These are phyloP conservation scores for Varroa destructor DNA, from an alignment of 1,140 invertebrate species.

Conservation along the genomic window DNA sequence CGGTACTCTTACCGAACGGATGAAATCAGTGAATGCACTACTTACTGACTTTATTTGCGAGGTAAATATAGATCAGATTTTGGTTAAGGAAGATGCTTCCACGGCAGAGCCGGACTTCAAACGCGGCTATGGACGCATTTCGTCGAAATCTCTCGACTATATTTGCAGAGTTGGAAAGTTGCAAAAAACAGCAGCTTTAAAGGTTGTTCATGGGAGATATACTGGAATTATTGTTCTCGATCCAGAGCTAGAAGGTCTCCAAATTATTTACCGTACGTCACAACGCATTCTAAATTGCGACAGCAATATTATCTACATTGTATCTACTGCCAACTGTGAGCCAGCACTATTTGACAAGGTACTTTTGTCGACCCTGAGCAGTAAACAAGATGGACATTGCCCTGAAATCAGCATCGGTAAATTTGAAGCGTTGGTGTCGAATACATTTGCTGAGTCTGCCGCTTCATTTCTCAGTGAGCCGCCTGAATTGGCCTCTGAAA, in stretches of 20 bases:
- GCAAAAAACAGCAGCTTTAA: neutral
- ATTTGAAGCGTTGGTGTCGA: neutral
- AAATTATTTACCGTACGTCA: slow-evolving; percentile 5
- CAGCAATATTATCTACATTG: neutral
- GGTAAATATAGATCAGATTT: neutral
- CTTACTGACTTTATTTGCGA: neutral
- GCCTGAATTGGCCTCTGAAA: neutral
- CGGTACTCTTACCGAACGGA: neutral
- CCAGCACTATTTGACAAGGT: neutral
- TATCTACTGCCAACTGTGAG: neutral
- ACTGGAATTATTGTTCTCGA: neutral
- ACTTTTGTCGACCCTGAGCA: slow-evolving; percentile 1
- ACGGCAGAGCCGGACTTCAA: neutral
- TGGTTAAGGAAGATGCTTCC: neutral
- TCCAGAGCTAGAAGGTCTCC: neutral
- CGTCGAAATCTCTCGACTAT: neutral
- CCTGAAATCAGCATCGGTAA: neutral
- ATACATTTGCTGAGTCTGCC: neutral
- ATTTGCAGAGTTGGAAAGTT: neutral
- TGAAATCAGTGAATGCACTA: neutral
- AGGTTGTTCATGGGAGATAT: neutral
- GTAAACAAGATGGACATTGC: neutral
- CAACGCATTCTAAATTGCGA: neutral
- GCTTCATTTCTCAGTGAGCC: neutral
- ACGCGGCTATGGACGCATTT: neutral